phyloP scores from a whole-genome alignment of 2,113 vertebrate genomes.

The Prochilodus magdalenae region DNA sequence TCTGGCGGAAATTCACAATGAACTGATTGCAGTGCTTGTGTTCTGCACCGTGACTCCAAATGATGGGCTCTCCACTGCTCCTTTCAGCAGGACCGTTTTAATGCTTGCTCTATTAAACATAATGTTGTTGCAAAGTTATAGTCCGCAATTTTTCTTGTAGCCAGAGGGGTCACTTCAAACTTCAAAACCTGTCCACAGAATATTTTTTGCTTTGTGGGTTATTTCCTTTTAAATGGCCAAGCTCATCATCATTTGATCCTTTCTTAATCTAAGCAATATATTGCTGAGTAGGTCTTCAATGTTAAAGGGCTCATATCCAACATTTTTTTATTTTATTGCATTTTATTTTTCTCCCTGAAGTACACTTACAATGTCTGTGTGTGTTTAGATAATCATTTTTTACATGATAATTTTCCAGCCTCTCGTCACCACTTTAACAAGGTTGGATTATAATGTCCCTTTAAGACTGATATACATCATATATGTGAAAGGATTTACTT shows the following conservation, averaged over 20 bases:
- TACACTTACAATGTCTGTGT: too few species aligned
- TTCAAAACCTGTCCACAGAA: slow-evolving; percentile 38
- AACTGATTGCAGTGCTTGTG: slow-evolving; percentile 39
- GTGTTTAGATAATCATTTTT: too few species aligned
- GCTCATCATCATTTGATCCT: not conserved
- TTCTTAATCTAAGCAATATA: too few species aligned
- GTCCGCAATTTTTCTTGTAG: slow-evolving; percentile 47
- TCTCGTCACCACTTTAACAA: too few species aligned
- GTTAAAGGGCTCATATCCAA: too few species aligned
- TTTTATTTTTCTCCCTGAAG: too few species aligned
- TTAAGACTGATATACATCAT: too few species aligned
- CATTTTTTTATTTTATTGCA: too few species aligned
- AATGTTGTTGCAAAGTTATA: slow-evolving; percentile 48
- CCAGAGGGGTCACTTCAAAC: slow-evolving; percentile 46
- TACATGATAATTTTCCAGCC: too few species aligned
- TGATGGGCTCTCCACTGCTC: slow-evolving; percentile 26
- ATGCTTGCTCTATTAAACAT: slow-evolving; percentile 54
- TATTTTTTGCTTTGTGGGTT: slow-evolving; percentile 28
- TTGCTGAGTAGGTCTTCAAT: too few species aligned
- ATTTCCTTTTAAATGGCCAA: slow-evolving; percentile 21
- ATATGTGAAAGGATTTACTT: too few species aligned
- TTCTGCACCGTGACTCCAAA: slow-evolving; percentile 33
- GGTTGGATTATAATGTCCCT: too few species aligned
- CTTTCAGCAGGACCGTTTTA: slow-evolving; percentile 42
- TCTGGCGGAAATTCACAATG: slow-evolving; percentile 30